Percentiles rank a stretch among this genome's conserved stretches.
Conservation (phyloP, 2,113 vertebrate species). For the Leucoraja erinaceus region DNA sequence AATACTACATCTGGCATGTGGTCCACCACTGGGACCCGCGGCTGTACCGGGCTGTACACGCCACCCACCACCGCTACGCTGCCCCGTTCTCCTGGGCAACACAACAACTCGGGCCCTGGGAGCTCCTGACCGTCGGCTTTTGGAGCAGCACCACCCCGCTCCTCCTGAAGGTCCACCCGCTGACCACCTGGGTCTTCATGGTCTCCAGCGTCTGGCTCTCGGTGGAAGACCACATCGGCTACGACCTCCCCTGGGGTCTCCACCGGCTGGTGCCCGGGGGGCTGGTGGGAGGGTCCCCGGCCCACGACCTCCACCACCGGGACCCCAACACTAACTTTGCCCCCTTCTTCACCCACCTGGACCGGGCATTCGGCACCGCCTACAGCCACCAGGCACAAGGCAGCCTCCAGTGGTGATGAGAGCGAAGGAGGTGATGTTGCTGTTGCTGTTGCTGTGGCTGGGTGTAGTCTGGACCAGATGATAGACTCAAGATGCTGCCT, state of each 20-base stretch:
- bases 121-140: conserved; percentile 56
- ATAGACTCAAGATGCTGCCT: too few species aligned
- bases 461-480: too few species aligned
- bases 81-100: conserved; percentile 57
- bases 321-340: conserved; percentile 55
- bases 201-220: conserved; percentile 49
- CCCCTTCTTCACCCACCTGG: conserved; percentile 64
- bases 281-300: conserved; percentile 50
- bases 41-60: conserved; percentile 52
- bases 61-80: conserved; percentile 45
- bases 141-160: conserved; percentile 57
- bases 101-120: conserved; percentile 54
- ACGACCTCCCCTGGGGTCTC: conserved; percentile 55
- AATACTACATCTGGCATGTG: conserved; percentile 60
- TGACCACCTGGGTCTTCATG: conserved; percentile 51
- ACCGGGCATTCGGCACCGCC: conserved; percentile 53
- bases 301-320: conserved; percentile 51
- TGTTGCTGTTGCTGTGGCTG: too few species aligned
- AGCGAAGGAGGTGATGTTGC: too few species aligned
- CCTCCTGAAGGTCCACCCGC: conserved; percentile 51
- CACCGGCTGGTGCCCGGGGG: conserved; percentile 54
- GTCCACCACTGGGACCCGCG: too few species aligned
- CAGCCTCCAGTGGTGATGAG: background rate
- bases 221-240: conserved; percentile 59
- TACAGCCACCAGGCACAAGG: conserved; percentile 35